phyloP scores from a whole-genome alignment of 2,113 vertebrate genomes.

The Seriola quinqueradiata region DNA sequence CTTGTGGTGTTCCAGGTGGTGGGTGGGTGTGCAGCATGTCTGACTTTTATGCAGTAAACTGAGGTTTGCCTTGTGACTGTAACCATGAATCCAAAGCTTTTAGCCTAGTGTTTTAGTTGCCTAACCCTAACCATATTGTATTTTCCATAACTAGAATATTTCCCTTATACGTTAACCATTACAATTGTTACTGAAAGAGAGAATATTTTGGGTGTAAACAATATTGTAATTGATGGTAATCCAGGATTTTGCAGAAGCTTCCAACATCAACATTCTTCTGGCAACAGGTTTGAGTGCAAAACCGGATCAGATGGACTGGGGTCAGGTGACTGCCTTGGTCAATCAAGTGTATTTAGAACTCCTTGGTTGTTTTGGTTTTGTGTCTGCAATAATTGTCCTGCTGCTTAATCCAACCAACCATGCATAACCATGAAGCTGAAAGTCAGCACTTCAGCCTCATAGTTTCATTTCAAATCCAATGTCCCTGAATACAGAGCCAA shows the following conservation, averaged over 20 bases:
- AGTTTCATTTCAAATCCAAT: slow-evolving; percentile 4
- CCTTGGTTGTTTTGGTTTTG: neutral
- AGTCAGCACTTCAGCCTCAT: neutral
- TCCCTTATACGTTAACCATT: too few relatives aligned
- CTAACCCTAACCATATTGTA: neutral
- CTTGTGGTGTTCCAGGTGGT: neutral
- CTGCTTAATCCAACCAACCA: neutral
- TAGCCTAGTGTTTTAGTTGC: neutral
- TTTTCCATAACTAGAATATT: neutral
- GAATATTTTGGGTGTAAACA: too few relatives aligned
- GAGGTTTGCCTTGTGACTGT: too few relatives aligned
- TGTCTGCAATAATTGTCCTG: neutral
- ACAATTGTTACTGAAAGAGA: too few relatives aligned
- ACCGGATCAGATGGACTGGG: neutral
- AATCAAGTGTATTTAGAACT: neutral
- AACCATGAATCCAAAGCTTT: too few relatives aligned
- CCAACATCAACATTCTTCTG: neutral
- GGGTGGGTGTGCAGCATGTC: neutral
- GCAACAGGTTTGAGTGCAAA: neutral
- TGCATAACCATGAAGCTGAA: neutral
- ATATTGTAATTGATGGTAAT: too few relatives aligned
- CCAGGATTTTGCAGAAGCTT: neutral
- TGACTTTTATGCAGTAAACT: neutral
- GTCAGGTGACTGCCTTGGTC: neutral
- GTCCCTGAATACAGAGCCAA: neutral